A percentile compares a stretch with the other conserved stretches of the same genome.
Conservation (phyloP, 2,888 invertebrate species). For the Endomychus coccineus region DNA sequence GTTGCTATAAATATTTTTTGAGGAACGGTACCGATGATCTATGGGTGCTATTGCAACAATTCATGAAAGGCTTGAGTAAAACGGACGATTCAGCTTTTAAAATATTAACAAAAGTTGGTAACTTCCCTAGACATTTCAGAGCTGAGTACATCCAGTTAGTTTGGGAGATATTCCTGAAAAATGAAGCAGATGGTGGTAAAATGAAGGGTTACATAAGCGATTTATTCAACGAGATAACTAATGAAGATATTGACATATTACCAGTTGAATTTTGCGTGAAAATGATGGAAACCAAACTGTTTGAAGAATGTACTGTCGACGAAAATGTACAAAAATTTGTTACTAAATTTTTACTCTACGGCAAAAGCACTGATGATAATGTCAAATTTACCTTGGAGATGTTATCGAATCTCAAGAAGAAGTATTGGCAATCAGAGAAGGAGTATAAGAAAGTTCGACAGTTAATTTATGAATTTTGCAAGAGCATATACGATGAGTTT, state of each 20-base stretch:
- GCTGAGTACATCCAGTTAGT: conserved; percentile 2
- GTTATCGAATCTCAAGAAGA: conserved; percentile 1
- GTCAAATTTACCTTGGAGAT: not conserved
- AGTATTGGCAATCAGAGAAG: too few species aligned
- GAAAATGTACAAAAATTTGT: conserved; percentile 3
- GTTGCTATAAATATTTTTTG: conserved; percentile 6
- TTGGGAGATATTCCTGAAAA: conserved; percentile 7
- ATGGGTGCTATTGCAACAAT: conserved; percentile 7
- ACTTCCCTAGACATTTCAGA: conserved; percentile 4
- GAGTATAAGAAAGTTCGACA: too few species aligned
- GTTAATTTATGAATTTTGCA: too few species aligned
- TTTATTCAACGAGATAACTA: conserved; percentile 6
- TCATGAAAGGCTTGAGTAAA: conserved; percentile 3
- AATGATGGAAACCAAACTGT: conserved; percentile 9
- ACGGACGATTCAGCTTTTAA: conserved; percentile 1
- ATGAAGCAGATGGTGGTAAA: conserved; percentile 2
- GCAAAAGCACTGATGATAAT: conserved; percentile 4
- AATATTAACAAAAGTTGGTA: conserved; percentile 5
- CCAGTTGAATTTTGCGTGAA: conserved; percentile 7
- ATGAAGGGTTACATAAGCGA: conserved; percentile 8
- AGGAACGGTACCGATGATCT: conserved; percentile 5
- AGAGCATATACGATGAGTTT: too few species aligned
- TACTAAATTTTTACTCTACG: conserved; percentile 6
- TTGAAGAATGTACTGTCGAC: conserved; percentile 6
- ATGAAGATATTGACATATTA: conserved; percentile 4